Conservation (phyloP, 64 coral and sea anemone genomes). For the Stichodactyla helianthus region DNA sequence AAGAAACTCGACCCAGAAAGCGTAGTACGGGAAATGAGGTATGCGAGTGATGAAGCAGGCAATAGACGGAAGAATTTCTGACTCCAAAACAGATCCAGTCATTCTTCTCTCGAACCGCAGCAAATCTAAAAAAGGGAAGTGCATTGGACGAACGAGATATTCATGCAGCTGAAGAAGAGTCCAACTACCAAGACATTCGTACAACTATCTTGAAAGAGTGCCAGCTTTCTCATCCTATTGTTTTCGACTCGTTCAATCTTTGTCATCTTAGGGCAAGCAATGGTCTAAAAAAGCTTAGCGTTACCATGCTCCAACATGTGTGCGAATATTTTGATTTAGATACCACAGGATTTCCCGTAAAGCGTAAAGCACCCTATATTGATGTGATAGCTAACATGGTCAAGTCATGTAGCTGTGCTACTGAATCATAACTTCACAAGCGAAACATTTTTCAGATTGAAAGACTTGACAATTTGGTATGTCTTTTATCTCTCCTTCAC, state of each 20-base stretch:
- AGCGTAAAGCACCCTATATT: not conserved
- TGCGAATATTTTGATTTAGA: constrained; percentile 15
- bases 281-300: not conserved
- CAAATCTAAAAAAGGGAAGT: not conserved
- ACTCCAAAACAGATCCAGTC: constrained; percentile 12
- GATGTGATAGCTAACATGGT: not conserved
- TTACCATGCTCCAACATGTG: not conserved
- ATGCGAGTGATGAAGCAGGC: constrained; percentile 1
- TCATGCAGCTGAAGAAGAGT: not conserved
- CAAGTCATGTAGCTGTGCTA: not conserved
- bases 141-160: not conserved
- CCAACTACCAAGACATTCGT: too few relatives aligned
- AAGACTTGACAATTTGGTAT: too few relatives aligned
- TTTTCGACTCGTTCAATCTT: not conserved
- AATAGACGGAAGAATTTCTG: constrained; percentile 21
- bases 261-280: not conserved
- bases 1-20: constrained; percentile 9
- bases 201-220: not conserved
- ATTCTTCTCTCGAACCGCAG: constrained; percentile 27
- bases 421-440: too few relatives aligned
- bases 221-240: constrained; percentile 11
- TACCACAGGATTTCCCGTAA: not conserved
- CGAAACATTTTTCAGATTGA: too few relatives aligned
- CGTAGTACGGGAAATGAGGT: constrained; percentile 8
- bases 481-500: too few relatives aligned